Conservation (phyloP, 2,113 vertebrate species). For the Epinephelus fuscoguttatus region DNA sequence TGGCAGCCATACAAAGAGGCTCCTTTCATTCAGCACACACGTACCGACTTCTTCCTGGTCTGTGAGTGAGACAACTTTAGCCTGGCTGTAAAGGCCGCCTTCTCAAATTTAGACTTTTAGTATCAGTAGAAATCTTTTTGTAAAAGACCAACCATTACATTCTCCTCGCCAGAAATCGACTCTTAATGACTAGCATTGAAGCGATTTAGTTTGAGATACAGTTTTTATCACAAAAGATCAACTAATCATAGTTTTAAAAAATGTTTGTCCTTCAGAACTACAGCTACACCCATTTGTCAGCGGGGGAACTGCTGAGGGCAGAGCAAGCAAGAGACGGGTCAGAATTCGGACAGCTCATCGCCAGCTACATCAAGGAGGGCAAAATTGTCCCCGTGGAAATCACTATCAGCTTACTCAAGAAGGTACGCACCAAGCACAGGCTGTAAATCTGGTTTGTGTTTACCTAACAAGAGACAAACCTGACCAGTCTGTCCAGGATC, state of each 20-base stretch:
- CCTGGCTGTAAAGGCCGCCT: not conserved
- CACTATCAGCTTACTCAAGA: constrained; percentile 93
- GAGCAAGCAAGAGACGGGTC: constrained; percentile 92
- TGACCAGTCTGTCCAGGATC: not conserved
- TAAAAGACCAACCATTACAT: not conserved
- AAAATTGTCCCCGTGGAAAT: constrained; percentile 97
- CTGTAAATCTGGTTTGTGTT: constrained; percentile 12
- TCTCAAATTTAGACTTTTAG: not conserved
- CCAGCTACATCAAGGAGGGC: constrained; percentile 93
- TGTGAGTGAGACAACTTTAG: not conserved
- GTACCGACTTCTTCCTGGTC: constrained; percentile 8
- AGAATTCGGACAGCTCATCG: constrained; percentile 93
- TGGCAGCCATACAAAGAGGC: constrained; percentile 41
- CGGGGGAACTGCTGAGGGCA: constrained; percentile 94
- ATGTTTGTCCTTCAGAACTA: constrained; percentile 86
- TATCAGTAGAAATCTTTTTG: not conserved
- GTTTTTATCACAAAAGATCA: not conserved
- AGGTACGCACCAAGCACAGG: constrained; percentile 83
- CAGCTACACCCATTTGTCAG: constrained; percentile 95
- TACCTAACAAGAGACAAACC: not conserved
- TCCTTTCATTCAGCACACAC: constrained; percentile 59
- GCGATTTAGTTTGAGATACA: not conserved
- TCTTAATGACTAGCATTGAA: not conserved
- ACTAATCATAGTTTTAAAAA: not conserved
- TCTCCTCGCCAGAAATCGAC: not conserved